Evolutionary conservation across 2,113 vertebrate genomes (phyloP), one percentile per base, ranked within the genome.

Genomic region (Pyrgilauda ruficollis): DNA sequence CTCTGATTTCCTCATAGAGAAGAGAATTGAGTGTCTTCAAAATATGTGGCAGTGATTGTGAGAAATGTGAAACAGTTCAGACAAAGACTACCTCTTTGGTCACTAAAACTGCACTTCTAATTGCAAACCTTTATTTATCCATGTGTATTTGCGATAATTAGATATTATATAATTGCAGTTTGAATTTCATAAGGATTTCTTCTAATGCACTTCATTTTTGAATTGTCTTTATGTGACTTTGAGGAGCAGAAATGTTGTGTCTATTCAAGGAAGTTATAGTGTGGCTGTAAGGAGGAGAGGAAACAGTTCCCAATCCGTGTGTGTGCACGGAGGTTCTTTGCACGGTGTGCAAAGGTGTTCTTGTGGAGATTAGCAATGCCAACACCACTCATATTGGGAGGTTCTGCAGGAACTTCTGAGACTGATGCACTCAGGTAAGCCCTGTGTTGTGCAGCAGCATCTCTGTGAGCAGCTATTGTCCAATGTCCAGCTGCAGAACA

Each of bases 291-390:
- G 55, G 55, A 56, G 31, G 83, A 67, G 26, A 84, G 69, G 28
- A 35, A 4, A 3, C 39, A 8, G 16, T 70, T 82, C 20, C 24
- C 24, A 31, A 9, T 22, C 9, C 0, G 1, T 22, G 4, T 19
- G 24, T 26, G 10, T 5, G 2, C 16, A 10, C 4, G 1, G 19
- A 4, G 4, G 2, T 28, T 37, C 35, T 37, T 37, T 37, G 35
- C 35, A 37, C 35, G 35, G 27, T 39, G 8, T 0, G 0, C 27
- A 15, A 1, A 70, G 43, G 8, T 13, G 2, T 13, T 55, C 2
- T 3, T 55, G 46, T 11, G 49, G 44, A 21, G 10, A 47, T 73
- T 37, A 37, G 7, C 1, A 1, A 27, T 7, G 35, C 55, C 39
- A 83, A 6, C 55, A 35, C 43, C 23, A 13, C 26, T 21, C 27